These are phyloP conservation scores for Tenthredo amoena DNA, from an alignment of 2,888 invertebrate species.

Conservation along the genomic window DNA sequence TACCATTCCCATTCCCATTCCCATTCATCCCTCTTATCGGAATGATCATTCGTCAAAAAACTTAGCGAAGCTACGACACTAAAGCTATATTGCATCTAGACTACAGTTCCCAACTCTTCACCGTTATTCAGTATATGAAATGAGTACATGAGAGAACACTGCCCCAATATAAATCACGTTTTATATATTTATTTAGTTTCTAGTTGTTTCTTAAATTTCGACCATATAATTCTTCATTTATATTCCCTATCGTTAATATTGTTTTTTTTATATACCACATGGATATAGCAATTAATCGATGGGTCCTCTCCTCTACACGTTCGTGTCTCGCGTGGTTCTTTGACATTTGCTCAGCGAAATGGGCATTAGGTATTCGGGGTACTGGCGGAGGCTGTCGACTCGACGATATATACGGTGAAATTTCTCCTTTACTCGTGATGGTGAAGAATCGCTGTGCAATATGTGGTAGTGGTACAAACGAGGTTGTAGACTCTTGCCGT, in stretches of 20 bases:
- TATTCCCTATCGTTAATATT: background rate
- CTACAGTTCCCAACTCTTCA: background rate
- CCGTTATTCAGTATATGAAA: slow-evolving; percentile 8
- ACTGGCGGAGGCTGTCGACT: slow-evolving; percentile 63
- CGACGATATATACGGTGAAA: slow-evolving; percentile 66
- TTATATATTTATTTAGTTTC: background rate
- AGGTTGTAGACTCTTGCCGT: slow-evolving; percentile 36
- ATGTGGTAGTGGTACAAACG: slow-evolving; percentile 33
- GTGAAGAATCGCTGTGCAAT: slow-evolving; percentile 44
- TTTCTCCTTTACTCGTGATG: slow-evolving; percentile 67
- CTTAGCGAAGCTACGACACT: background rate
- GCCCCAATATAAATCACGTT: background rate
- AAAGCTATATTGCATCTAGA: background rate
- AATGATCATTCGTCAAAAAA: background rate
- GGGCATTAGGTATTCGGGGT: slow-evolving; percentile 61
- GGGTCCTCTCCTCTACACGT: background rate
- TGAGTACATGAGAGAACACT: background rate
- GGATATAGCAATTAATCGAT: background rate
- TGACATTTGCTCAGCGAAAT: slow-evolving; percentile 60
- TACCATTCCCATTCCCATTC: background rate
- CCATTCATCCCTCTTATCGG: background rate
- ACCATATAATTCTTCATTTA: background rate
- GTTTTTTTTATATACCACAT: background rate
- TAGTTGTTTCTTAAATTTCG: background rate
- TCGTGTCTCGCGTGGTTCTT: slow-evolving; percentile 57